These are phyloP conservation scores for Diachasma alloeum DNA, from an alignment of 1,140 invertebrate genomes.

Conservation along the genomic window DNA sequence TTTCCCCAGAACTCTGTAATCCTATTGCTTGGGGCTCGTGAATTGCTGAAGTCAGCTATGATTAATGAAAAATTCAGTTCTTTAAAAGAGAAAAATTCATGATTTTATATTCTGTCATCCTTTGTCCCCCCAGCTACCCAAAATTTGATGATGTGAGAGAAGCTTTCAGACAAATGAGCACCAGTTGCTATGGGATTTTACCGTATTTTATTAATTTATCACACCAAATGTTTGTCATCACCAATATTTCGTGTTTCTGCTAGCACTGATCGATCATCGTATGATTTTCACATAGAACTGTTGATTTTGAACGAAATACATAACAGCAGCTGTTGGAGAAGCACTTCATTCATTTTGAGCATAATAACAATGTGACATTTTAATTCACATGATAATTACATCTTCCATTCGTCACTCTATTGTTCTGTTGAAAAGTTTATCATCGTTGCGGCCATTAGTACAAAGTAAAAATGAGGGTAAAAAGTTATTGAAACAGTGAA, in stretches of 20 bases:
- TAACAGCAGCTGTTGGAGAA: neutral
- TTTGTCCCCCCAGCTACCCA: neutral
- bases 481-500: conserved; percentile 9
- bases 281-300: neutral
- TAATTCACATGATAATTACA: conserved; percentile 34
- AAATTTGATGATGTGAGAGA: neutral
- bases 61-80: neutral
- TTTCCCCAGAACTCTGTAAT: neutral
- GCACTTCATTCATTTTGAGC: neutral
- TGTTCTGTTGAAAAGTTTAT: conserved; percentile 13
- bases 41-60: neutral
- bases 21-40: neutral
- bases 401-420: conserved; percentile 32
- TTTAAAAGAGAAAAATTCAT: neutral
- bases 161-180: neutral
- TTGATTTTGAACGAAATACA: neutral
- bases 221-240: neutral
- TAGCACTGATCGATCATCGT: neutral
- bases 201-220: neutral
- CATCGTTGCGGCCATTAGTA: neutral
- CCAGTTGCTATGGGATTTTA: neutral
- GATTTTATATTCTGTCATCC: neutral
- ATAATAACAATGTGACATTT: conserved; percentile 33
- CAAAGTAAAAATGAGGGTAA: neutral
- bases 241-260: neutral